Evolutionary conservation across 2,113 vertebrate genomes (phyloP).

Genomic region (Trinectes maculatus): DNA sequence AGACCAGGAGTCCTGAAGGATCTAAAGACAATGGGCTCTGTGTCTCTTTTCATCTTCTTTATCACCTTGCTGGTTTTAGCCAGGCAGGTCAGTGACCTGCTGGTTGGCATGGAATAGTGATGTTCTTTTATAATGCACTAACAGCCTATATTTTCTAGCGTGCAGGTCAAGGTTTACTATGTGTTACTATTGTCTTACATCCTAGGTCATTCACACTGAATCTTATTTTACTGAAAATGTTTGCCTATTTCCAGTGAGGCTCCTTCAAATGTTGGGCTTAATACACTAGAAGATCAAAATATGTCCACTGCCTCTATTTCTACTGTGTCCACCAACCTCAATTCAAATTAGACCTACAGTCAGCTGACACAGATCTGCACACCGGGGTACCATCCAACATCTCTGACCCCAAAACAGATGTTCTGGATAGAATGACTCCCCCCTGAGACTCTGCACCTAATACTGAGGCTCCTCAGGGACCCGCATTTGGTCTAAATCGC

Average conservation of each 20-base stretch:
- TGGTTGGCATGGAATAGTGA: background rate
- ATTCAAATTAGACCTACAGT: conserved; percentile 29
- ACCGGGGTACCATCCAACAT: conserved; percentile 58
- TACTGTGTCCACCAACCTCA: conserved; percentile 14
- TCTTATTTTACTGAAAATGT: background rate
- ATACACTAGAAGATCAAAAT: conserved; percentile 16
- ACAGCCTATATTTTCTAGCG: background rate
- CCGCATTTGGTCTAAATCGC: conserved; percentile 24
- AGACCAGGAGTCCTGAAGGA: conserved; percentile 97
- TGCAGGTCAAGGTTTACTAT: background rate
- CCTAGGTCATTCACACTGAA: conserved; percentile 3
- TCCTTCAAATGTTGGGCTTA: conserved; percentile 7
- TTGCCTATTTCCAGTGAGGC: background rate
- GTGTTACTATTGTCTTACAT: background rate
- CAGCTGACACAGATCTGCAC: conserved; percentile 58
- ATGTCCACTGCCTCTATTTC: conserved; percentile 20
- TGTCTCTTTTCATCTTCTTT: conserved; percentile 97
- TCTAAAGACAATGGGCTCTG: conserved; percentile 96
- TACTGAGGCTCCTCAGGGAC: conserved; percentile 39
- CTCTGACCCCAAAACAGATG: conserved; percentile 64
- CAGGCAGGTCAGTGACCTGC: conserved; percentile 88
- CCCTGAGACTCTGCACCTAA: conserved; percentile 32
- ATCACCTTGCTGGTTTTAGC: conserved; percentile 94
- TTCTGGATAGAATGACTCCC: conserved; percentile 41
- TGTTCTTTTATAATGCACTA: background rate